phyloP scores from a whole-genome alignment of 92 coral and sea anemone genomes.

The Palythoa grandiflora region DNA sequence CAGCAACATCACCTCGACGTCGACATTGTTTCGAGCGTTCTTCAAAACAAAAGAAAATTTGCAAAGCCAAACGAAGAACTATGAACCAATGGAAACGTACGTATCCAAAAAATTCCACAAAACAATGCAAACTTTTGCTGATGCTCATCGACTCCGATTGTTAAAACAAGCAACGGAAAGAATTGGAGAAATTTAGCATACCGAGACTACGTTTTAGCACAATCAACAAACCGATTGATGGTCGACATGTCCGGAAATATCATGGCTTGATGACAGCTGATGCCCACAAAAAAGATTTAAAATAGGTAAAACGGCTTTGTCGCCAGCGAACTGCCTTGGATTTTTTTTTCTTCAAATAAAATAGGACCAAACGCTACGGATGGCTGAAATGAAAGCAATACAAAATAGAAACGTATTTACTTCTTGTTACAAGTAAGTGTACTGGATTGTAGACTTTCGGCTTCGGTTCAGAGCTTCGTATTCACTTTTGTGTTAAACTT shows the following conservation, averaged over 20 bases:
- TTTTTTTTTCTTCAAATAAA: too few relatives aligned
- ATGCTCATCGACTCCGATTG: not conserved
- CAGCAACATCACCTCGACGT: too few relatives aligned
- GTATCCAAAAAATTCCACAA: too few relatives aligned
- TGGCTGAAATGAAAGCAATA: too few relatives aligned
- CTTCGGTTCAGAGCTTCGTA: not conserved
- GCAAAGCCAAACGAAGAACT: not conserved
- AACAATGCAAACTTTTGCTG: too few relatives aligned
- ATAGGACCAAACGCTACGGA: too few relatives aligned
- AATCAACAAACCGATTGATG: not conserved
- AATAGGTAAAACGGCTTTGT: too few relatives aligned
- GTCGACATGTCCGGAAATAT: slow-evolving; percentile 23
- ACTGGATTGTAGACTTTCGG: not conserved
- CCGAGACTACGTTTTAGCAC: not conserved
- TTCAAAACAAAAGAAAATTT: not conserved
- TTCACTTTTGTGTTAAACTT: not conserved
- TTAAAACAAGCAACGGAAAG: not conserved
- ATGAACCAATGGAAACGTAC: not conserved
- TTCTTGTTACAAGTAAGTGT: not conserved
- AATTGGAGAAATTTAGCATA: not conserved
- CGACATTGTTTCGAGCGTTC: not conserved
- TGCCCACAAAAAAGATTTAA: not conserved
- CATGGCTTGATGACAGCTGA: not conserved
- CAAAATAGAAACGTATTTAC: not conserved
- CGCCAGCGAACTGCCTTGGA: too few relatives aligned